Base-by-base conservation (phyloP, 2,888 invertebrate species). In the Griposia aprilina region DNA sequence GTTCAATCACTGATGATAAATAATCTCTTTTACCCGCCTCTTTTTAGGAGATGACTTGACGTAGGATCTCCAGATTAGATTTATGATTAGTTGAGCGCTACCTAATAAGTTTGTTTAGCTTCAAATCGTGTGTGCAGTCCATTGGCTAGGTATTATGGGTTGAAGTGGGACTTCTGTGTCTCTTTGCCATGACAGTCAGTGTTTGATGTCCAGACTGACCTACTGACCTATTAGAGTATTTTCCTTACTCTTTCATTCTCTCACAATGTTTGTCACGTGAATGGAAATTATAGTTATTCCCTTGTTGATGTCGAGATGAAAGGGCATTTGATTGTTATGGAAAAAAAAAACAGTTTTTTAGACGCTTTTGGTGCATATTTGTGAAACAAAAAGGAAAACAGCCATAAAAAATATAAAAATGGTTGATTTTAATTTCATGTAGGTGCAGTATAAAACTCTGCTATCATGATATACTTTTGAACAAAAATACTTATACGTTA, bases 191-290 rank as follows among this genome's bases (percentile, higher is more conserved):
- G 0, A n/a, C n/a, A n/a, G n/a, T n/a, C n/a, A n/a, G n/a, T n/a
- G n/a, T n/a, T n/a, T n/a, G n/a, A n/a, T 55, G n/a, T 48, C 1
- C 1, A 26, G 45, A 62, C 41, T 88, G 81, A 86, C 84, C 88
- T 80, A 88, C 74, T 88, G 80, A 86, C 87, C 88, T 76, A 17
- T 65, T 26, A 30, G 52, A 45, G 52, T 73, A 73, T 86, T 82
- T 82, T 74, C 69, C 71, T 80, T 74, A 69, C 65, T 74, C 67
- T 59, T 74, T 76, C 66, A 68, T 84, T 74, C 57, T 55, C 36
- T 50, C 13, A 36, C 52, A 62, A 59, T 74, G 57, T 68, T 79
- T 74, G n/a, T 71, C 75, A 79, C 65, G 83, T 76, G 72, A 60
- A 73, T 59, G 23, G 30, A 76, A 83, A 76, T 76, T 60, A 84